Percentiles rank a stretch among this genome's conserved stretches.
phyloP scores from a whole-genome alignment of 2,113 vertebrate species.

The Notarius quadriscutis region DNA sequence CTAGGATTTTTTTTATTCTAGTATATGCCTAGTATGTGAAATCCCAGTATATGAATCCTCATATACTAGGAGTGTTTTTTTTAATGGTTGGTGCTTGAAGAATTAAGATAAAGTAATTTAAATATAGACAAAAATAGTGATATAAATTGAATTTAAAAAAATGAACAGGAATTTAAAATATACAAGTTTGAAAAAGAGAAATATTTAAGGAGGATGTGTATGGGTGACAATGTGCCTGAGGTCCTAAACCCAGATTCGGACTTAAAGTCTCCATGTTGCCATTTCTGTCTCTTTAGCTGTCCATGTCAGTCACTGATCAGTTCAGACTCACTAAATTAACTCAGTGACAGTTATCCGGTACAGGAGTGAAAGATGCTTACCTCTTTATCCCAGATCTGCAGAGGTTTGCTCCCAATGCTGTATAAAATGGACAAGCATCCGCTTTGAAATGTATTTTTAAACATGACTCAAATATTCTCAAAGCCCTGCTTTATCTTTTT shows the following conservation, averaged over 20 bases:
- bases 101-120: too few species aligned
- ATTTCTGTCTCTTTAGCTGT: background rate
- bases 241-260: background rate
- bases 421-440: slow-evolving; percentile 92
- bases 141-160: too few species aligned
- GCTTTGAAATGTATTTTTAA: slow-evolving; percentile 95
- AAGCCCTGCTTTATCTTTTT: background rate
- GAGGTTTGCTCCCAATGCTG: slow-evolving; percentile 92
- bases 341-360: background rate
- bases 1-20: too few species aligned
- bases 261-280: background rate
- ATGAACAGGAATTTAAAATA: too few species aligned
- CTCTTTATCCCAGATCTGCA: slow-evolving; percentile 97
- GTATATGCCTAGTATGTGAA: too few species aligned
- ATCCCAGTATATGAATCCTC: too few species aligned
- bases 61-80: too few species aligned
- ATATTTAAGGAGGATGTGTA: background rate
- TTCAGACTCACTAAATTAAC: background rate
- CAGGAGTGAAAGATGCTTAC: slow-evolving; percentile 60
- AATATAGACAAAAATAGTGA: too few species aligned
- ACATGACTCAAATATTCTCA: slow-evolving; percentile 70
- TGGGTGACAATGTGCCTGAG: background rate
- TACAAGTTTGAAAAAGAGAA: too few species aligned
- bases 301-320: too few species aligned
- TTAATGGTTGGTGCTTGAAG: too few species aligned